phyloP scores from a whole-genome alignment of 2,113 vertebrate genomes.

The Muscicapa adusta region DNA sequence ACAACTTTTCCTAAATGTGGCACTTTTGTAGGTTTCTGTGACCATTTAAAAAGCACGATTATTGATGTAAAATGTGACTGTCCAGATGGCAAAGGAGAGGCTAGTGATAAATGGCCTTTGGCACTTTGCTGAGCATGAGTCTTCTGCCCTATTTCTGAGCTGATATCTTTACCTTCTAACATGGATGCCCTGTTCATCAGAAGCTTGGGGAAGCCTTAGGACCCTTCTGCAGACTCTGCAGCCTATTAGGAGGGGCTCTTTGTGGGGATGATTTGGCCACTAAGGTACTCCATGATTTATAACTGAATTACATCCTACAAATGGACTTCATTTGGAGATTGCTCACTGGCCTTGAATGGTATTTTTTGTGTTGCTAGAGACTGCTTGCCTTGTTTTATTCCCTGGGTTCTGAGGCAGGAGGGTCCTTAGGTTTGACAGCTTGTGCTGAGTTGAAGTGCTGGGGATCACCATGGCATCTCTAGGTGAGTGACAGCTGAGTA shows the following conservation, averaged over 20 bases:
- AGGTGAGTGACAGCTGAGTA: neutral
- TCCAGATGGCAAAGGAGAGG: neutral
- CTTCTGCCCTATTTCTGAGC: neutral
- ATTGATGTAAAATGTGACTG: neutral
- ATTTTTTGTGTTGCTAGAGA: neutral
- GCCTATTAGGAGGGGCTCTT: neutral
- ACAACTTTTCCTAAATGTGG: neutral
- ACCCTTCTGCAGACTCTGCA: neutral
- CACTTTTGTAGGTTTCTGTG: neutral
- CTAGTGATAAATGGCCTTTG: neutral
- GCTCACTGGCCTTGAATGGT: neutral
- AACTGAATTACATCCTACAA: neutral
- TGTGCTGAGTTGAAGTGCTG: neutral
- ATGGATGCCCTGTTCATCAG: neutral
- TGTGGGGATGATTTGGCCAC: neutral
- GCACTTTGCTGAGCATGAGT: rapidly evolving
- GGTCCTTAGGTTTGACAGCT: neutral
- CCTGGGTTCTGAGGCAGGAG: neutral
- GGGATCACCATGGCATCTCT: neutral
- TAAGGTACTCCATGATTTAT: neutral
- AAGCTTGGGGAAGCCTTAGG: neutral
- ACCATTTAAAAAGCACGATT: neutral
- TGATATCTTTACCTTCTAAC: neutral
- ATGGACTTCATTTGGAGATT: neutral
- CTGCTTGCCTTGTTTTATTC: neutral